A percentile compares a stretch with the other conserved stretches of the same genome.
phyloP scores from a whole-genome alignment of 2,797 vertebrate species.

The Lemur catta region DNA sequence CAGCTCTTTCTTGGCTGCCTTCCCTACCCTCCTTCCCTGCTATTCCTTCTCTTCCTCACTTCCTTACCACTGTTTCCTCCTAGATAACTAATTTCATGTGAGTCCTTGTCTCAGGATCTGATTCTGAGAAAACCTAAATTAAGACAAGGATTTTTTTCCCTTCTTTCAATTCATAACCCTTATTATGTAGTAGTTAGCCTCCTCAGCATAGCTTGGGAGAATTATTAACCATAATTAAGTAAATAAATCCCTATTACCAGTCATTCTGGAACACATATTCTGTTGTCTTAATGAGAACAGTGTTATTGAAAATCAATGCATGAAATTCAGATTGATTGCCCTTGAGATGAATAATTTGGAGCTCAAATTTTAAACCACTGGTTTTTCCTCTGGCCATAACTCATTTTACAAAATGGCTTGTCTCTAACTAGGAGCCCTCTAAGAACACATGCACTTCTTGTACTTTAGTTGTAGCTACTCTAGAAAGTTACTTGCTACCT shows the following conservation, averaged over 20 bases:
- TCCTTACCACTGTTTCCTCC: neutral
- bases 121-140: neutral
- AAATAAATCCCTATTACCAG: constrained; percentile 26
- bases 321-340: constrained; percentile 12
- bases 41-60: neutral
- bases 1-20: neutral
- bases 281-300: constrained; percentile 13
- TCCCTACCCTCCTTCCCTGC: neutral
- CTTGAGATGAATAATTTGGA: constrained; percentile 29
- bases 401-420: constrained; percentile 24
- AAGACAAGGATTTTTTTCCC: neutral
- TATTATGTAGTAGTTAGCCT: neutral
- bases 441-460: neutral
- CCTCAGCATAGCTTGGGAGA: neutral
- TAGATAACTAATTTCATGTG: neutral
- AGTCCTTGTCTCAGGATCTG: neutral
- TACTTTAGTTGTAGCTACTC: neutral
- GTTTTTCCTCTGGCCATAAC: neutral
- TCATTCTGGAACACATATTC: neutral
- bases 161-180: neutral
- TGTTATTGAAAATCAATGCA: neutral
- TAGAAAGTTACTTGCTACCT: neutral
- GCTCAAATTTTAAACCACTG: neutral
- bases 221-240: constrained; percentile 35
- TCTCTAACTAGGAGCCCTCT: neutral